Percentiles rank a stretch among this genome's conserved stretches.
Evolutionary conservation across 2,888 invertebrate genomes (phyloP).

Genomic region (Deroplatys truncata): DNA sequence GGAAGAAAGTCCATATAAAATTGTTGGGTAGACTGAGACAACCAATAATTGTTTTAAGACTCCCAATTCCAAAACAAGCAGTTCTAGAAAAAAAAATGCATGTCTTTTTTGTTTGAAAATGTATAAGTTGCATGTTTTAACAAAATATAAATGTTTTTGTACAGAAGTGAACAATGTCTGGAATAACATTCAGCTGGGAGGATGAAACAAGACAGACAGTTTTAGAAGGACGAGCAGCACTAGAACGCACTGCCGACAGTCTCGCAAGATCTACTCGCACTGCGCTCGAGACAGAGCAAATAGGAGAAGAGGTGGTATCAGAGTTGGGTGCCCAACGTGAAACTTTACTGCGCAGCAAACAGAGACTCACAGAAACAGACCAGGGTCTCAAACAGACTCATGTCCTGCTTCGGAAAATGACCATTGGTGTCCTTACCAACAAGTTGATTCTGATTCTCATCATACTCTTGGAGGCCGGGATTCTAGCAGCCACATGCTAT

Average conservation of each 20-base stretch:
- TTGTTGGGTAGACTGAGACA: too few species aligned
- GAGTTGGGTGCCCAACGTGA: constrained; percentile 76
- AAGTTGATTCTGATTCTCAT: constrained; percentile 69
- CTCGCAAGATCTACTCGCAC: constrained; percentile 66
- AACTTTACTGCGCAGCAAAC: constrained; percentile 60
- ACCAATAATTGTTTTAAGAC: too few species aligned
- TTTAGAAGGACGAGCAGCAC: constrained; percentile 51
- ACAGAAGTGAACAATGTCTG: neutral
- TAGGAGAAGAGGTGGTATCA: constrained; percentile 70
- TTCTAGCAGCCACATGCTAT: constrained; percentile 59
- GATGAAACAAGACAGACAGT: constrained; percentile 55
- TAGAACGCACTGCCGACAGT: constrained; percentile 60
- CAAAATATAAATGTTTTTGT: too few species aligned
- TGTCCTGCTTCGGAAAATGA: constrained; percentile 61
- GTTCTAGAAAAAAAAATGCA: too few species aligned
- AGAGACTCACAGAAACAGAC: constrained; percentile 67
- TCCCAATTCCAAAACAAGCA: too few species aligned
- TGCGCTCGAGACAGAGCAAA: constrained; percentile 74
- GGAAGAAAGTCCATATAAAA: too few species aligned
- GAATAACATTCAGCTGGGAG: constrained; percentile 42
- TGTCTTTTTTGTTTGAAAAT: too few species aligned
- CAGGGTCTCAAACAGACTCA: constrained; percentile 62
- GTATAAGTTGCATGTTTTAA: too few species aligned
- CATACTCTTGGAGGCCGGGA: constrained; percentile 64
- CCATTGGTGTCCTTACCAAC: constrained; percentile 67